Evolutionary conservation across 2,888 invertebrate species (phyloP).

Genomic region (Microctonus hyperodae): DNA sequence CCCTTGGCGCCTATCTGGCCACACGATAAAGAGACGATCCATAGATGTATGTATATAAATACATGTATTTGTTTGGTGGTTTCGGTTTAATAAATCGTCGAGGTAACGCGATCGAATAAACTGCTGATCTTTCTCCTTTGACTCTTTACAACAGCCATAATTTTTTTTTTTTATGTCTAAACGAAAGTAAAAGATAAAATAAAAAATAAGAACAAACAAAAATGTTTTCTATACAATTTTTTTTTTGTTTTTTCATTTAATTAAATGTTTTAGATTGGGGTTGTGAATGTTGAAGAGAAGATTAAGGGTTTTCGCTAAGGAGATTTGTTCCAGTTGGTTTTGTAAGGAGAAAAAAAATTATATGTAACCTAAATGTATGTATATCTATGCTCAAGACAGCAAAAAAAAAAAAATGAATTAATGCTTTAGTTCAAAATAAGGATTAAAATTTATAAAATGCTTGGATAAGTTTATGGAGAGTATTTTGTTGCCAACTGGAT

Average conservation of each 20-base stretch:
- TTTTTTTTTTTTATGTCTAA: constrained; percentile 1
- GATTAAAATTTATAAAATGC: background rate
- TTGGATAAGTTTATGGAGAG: background rate
- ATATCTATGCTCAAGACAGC: background rate
- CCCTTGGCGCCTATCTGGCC: constrained; percentile 35
- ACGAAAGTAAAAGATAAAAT: background rate
- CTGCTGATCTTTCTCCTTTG: background rate
- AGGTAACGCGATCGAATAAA: constrained; percentile 2
- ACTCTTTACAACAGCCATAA: background rate
- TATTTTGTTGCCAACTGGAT: background rate
- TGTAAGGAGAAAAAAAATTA: background rate
- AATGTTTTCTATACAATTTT: background rate
- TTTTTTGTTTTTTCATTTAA: background rate
- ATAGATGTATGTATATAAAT: constrained; percentile 5
- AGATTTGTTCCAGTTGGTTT: background rate
- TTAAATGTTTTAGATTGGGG: background rate
- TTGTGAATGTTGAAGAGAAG: background rate
- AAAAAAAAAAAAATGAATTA: no score
- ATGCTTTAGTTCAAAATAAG: background rate
- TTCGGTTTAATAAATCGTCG: constrained; percentile 11
- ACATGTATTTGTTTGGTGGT: background rate
- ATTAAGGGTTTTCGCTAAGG: background rate
- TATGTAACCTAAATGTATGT: background rate
- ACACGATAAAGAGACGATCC: constrained; percentile 34
- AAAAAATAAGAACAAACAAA: background rate